Conservation (phyloP, 1,140 invertebrate species). For the Psilanteris sp. region DNA sequence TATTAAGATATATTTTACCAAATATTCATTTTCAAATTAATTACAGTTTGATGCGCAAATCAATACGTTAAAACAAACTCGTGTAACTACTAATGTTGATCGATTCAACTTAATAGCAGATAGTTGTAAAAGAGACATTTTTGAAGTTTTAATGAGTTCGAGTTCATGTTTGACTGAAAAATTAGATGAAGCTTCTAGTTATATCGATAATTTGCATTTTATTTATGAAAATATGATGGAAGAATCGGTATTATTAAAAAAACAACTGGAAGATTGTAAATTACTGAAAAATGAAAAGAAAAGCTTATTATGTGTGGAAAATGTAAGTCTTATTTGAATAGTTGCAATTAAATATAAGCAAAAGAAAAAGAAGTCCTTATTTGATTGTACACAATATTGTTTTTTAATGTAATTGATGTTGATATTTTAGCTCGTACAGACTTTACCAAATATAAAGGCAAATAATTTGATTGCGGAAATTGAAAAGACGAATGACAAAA, state of each 20-base stretch:
- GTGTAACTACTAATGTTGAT: neutral
- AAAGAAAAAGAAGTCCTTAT: neutral
- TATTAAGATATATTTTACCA: too few species aligned
- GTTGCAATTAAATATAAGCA: too few species aligned
- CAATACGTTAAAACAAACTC: conserved; percentile 28
- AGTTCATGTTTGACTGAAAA: conserved; percentile 34
- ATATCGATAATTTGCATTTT: conserved; percentile 41
- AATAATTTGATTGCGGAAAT: too few species aligned
- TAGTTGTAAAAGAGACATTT: conserved; percentile 18
- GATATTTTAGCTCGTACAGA: too few species aligned
- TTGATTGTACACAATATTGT: neutral
- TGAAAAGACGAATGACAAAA: too few species aligned
- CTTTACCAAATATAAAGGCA: too few species aligned
- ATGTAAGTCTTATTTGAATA: too few species aligned
- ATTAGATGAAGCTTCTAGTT: conserved; percentile 45
- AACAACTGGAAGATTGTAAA: neutral
- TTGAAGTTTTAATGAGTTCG: conserved; percentile 33
- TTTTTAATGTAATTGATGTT: too few species aligned
- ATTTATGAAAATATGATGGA: conserved; percentile 10
- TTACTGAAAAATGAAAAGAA: neutral
- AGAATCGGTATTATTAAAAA: neutral
- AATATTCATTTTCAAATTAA: too few species aligned
- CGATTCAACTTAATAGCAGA: conserved; percentile 22
- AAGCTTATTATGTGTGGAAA: neutral
- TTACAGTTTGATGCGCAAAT: conserved; percentile 35